Evolutionary conservation across 2,113 vertebrate genomes (phyloP), one percentile per base, ranked within the genome.

Genomic region (Gnathonemus longibarbis): DNA sequence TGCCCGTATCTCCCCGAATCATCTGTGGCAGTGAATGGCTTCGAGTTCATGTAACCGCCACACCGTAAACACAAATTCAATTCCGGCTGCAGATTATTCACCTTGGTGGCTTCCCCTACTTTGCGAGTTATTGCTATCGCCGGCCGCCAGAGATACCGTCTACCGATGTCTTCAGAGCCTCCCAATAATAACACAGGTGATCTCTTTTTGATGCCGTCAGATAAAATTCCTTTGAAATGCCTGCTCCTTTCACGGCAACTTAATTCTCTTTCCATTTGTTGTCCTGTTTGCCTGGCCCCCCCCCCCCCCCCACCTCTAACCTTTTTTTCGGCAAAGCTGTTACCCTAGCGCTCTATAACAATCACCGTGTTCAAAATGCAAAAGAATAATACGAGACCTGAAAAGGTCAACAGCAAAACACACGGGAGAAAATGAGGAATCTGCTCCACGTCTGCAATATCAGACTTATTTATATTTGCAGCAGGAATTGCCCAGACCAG

Each of bases 221-320:
- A 89, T 74, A 70, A 83, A 31, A 84, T 56, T 83, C 50, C 27
- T 89, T 89, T 83, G 46, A 84, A 84, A 39, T 89, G 45, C 66
- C 15, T 35, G n/a, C 50, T 45, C 19, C 48, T 89, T 49, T 89
- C 27, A 89, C 31, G 42, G 74, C 19, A 3, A 70, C 17, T 77
- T 53, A 24, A 70, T 70, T 53, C 80, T 53, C 74, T 39, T 8
- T 46, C 46, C 27, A 21, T 87, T 87, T 87, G 15, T 31, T 87
- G n/a, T 35, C 50, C 85, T 39, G 85, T 52, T 52, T 35, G 21
- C 39, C 39, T 84, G 39, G n/a, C 2, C 35, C 6, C 5, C 5
- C 45, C 10, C 48, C 46, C 2, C 13, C 17, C 39, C 6, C 39
- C 0, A 3, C 70, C 31, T 39, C 70, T 77, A 77, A 77, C 70